These are phyloP conservation scores for Poecilia latipinna DNA, from an alignment of 2,113 vertebrate genomes.

Conservation along the genomic window DNA sequence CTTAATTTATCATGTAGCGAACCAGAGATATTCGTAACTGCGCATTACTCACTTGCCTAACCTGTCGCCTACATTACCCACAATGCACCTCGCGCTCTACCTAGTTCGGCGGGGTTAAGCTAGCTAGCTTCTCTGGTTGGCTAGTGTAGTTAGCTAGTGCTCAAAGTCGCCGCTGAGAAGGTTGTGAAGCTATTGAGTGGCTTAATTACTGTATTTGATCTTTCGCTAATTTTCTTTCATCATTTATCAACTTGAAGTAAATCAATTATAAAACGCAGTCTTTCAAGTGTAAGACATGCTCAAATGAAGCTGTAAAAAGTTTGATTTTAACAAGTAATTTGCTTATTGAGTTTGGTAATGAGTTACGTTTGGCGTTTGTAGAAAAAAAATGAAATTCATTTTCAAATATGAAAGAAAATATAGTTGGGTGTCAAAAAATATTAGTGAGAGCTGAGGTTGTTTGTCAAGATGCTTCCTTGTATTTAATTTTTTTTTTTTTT, in stretches of 20 bases:
- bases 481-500: background rate
- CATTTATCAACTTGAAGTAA: background rate
- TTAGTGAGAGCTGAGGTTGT: background rate
- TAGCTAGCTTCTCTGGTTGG: too few species aligned
- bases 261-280: background rate
- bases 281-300: background rate
- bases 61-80: slow-evolving; percentile 12
- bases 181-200: background rate
- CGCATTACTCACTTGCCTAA: background rate
- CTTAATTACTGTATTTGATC: too few species aligned
- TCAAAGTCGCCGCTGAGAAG: too few species aligned
- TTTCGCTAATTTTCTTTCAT: background rate
- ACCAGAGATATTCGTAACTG: background rate
- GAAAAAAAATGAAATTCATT: background rate
- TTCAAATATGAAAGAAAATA: too few species aligned
- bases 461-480: background rate
- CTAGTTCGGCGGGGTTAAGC: background rate
- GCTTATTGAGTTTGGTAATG: background rate
- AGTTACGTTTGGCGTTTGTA: background rate
- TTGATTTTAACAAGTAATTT: background rate
- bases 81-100: background rate
- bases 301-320: background rate
- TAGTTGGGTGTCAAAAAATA: too few species aligned
- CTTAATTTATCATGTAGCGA: background rate
- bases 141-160: background rate